Percentiles rank a stretch among this genome's conserved stretches.
Evolutionary conservation across 2,888 invertebrate genomes (phyloP).

Genomic region (Sarcophaga carnaria): DNA sequence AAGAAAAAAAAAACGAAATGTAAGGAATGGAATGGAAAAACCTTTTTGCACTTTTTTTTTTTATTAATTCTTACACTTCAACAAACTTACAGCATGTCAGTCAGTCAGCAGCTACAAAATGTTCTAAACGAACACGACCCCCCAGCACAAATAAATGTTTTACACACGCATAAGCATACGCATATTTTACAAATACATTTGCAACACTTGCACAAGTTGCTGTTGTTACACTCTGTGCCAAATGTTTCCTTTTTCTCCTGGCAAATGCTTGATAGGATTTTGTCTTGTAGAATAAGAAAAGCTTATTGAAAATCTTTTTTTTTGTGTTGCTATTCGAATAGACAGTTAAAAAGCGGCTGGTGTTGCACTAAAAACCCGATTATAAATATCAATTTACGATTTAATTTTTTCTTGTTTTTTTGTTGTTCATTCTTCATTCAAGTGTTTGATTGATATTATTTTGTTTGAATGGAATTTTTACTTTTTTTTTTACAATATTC

Average conservation of each 20-base stretch:
- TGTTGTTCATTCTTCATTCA: neutral
- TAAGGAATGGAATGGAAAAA: neutral
- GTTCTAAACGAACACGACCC: neutral
- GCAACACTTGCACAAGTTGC: neutral
- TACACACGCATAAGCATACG: neutral
- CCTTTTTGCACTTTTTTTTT: slow-evolving; percentile 50
- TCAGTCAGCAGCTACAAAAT: neutral
- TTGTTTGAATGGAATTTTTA: neutral
- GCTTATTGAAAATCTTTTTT: slow-evolving; percentile 53
- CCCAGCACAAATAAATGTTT: too few species aligned
- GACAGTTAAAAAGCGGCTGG: neutral
- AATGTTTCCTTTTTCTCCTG: neutral
- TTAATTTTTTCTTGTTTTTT: neutral
- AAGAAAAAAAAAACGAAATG: too few species aligned
- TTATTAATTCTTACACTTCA: slow-evolving; percentile 50
- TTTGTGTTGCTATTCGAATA: slow-evolving; percentile 4
- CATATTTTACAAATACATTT: neutral
- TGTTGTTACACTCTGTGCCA: neutral
- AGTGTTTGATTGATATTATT: neutral
- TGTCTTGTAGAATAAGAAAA: slow-evolving; percentile 25
- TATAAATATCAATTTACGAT: slow-evolving; percentile 32
- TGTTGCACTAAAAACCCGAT: slow-evolving; percentile 42
- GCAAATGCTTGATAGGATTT: slow-evolving; percentile 32
- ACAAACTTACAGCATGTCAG: slow-evolving; percentile 32
- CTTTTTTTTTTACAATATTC: neutral